Evolutionary conservation across 1,140 invertebrate genomes (phyloP).

Genomic region (Brachionus calyciflorus): DNA sequence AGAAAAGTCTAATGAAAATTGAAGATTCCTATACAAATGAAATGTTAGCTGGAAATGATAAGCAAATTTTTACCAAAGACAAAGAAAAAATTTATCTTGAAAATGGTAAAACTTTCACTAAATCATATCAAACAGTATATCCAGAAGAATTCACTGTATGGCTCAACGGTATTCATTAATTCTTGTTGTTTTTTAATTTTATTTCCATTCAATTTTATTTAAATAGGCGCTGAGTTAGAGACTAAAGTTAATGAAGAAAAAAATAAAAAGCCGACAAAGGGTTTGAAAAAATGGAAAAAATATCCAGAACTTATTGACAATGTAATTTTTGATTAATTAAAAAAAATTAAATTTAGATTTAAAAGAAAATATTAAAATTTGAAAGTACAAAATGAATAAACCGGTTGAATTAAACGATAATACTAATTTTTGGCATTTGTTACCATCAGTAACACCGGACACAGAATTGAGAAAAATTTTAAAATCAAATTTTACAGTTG

Average conservation of each 20-base stretch:
- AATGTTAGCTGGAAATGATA: background rate
- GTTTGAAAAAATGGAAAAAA: conserved; percentile 34
- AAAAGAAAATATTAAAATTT: background rate
- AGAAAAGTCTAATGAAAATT: conserved; percentile 10
- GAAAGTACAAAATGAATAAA: conserved; percentile 33
- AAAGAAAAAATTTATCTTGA: background rate
- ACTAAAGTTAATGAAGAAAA: background rate
- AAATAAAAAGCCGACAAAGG: background rate
- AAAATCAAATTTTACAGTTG: conserved; percentile 29
- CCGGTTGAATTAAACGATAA: background rate
- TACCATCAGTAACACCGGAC: background rate
- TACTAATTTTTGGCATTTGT: conserved; percentile 30
- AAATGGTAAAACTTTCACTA: conserved; percentile 37
- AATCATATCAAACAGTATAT: background rate
- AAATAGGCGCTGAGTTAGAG: no score
- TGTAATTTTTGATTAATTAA: conserved; percentile 8
- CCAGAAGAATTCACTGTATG: conserved; percentile 24
- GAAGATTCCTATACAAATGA: conserved; percentile 21
- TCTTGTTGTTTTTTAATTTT: no score
- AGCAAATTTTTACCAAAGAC: conserved; percentile 2
- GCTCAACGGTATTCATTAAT: background rate
- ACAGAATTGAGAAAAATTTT: conserved; percentile 25
- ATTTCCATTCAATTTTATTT: no score
- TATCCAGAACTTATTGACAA: conserved; percentile 35
- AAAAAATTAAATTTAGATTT: background rate